Percentiles rank a stretch among this genome's conserved stretches.
Evolutionary conservation across 1,140 invertebrate genomes (phyloP).

Genomic region (Arctopsyche grandis): DNA sequence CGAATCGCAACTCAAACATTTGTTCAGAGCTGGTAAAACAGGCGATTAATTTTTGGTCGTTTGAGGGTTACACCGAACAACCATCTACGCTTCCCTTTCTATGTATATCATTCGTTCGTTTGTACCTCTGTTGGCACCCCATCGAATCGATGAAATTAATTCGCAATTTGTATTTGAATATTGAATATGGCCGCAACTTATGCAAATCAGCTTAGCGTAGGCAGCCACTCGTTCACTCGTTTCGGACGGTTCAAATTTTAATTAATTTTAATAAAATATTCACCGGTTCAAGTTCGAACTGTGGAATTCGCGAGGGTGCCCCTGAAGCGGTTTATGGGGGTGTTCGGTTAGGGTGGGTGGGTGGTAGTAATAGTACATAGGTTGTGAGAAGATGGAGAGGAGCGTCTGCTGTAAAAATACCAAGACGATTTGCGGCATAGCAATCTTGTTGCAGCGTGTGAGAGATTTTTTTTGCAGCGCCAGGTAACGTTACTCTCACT

Average conservation of each 20-base stretch:
- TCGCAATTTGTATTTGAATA: conserved; percentile 40
- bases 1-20: no score
- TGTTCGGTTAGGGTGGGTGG: background rate
- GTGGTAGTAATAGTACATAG: background rate
- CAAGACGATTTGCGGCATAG: background rate
- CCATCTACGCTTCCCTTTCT: no score
- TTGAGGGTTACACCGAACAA: no score
- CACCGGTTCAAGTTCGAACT: conserved; percentile 29
- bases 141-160: conserved; percentile 32
- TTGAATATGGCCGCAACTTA: conserved; percentile 37
- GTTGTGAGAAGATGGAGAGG: conserved; percentile 26
- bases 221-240: conserved; percentile 22
- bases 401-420: conserved; percentile 39
- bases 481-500: background rate
- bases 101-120: no score
- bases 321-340: background rate
- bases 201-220: conserved; percentile 39
- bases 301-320: conserved; percentile 1
- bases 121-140: no score
- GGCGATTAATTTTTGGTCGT: no score
- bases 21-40: no score
- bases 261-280: conserved; percentile 48
- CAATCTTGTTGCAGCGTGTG: background rate
- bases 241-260: conserved; percentile 30
- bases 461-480: conserved; percentile 11